These are phyloP conservation scores for Cynopterus sphinx DNA, from an alignment of 2,797 vertebrate species.

Conservation along the genomic window DNA sequence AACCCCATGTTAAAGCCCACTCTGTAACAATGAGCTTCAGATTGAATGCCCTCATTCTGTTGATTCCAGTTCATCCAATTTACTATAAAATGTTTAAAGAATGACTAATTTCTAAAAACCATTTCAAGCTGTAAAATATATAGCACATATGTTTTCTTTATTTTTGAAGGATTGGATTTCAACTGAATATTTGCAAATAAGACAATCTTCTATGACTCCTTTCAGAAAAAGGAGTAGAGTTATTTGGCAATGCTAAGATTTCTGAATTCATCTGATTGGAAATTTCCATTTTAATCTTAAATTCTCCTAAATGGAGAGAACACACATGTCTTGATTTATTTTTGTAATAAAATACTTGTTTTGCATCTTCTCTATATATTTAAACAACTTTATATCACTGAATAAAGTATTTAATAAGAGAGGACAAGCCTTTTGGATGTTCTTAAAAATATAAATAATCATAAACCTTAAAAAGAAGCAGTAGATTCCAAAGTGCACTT, in stretches of 20 bases:
- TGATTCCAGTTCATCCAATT: background rate
- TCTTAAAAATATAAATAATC: background rate
- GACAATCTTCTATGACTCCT: background rate
- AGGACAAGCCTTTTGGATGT: background rate
- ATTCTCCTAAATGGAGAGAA: background rate
- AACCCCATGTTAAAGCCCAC: background rate
- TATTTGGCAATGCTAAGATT: background rate
- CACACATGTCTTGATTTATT: background rate
- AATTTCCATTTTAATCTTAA: background rate
- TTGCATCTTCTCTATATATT: background rate
- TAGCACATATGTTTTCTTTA: background rate
- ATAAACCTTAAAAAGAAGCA: background rate
- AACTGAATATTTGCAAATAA: slow-evolving; percentile 3
- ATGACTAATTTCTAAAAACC: background rate
- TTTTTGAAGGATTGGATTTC: background rate
- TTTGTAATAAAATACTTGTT: background rate
- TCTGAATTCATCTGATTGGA: background rate
- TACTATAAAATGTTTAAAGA: background rate
- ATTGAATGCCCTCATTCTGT: background rate
- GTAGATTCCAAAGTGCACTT: background rate
- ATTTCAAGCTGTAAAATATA: slow-evolving; percentile 3
- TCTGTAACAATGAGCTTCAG: background rate
- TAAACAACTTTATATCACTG: background rate
- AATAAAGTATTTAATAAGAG: background rate
- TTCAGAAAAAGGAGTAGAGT: background rate